Base-by-base conservation (phyloP, 2,113 vertebrate genomes). In the Pandion haliaetus region DNA sequence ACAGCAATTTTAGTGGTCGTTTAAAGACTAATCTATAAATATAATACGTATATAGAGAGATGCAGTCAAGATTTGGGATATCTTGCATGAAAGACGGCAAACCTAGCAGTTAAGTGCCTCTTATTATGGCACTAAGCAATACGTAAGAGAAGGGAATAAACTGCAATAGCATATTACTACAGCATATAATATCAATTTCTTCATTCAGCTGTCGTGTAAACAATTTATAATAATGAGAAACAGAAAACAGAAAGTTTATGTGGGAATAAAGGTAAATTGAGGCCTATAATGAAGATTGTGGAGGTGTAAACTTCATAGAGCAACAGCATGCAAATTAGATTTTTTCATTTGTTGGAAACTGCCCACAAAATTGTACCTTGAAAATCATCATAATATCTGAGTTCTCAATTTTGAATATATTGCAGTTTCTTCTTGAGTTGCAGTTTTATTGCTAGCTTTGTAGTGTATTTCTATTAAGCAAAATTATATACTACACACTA, bases 401-500 rank as follows among this genome's bases (percentile, higher is more conserved):
- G 50, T 82, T 83, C 32, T 29, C 29, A 42, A 4, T 49, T 91
- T 40, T 66, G 3, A 92, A 88, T 32, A 47, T 32, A 42, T 13
- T 13, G 2, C 15, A 79, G 18, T 28, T 74, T 66, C 14, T 78
- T 70, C 44, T n/a, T 40, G 10, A 91, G 16, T 57, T 94, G 70
- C 23, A 71, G 21, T 34, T 91, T 84, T 70, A 71, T 12, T 49
- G 26, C 31, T 78, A 50, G 38, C 3, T 38, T 81, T 73, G 26
- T 8, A 78, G 9, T 66, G 8, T 80, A n/a, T 50, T 81, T 65
- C 17, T 50, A 17, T 50, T 49, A 78, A 72, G 20, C 3, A 62
- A 80, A 72, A 73, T 49, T 0, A 29, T 45, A 28, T 8, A 55
- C 11, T 73, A 38, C 5, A 31, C 12, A 72, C 1, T 1, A 4